phyloP scores from a whole-genome alignment of 1,140 invertebrate species.

The Lethrus apterus region DNA sequence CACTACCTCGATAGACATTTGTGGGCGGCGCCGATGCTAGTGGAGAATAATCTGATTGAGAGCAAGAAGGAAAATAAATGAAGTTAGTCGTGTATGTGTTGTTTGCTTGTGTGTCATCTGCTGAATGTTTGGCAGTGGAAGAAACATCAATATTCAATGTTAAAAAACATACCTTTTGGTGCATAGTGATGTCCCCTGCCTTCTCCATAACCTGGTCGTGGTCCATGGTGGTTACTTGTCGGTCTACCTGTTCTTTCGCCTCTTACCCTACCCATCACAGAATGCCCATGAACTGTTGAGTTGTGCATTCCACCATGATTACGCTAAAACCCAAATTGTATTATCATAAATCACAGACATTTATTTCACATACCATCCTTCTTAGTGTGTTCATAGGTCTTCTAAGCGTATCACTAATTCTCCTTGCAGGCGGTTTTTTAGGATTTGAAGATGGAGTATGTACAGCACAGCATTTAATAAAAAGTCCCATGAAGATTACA shows the following conservation, averaged over 20 bases:
- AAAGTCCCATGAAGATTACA: conserved; percentile 94
- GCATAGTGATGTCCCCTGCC: conserved; percentile 66
- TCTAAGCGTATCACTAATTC: conserved; percentile 79
- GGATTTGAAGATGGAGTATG: conserved; percentile 98
- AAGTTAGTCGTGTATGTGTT: background rate
- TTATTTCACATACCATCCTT: conserved; percentile 56
- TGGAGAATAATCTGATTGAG: conserved; percentile 37
- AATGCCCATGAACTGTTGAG: conserved; percentile 23
- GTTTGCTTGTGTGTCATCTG: conserved; percentile 19
- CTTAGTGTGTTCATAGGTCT: conserved; percentile 82
- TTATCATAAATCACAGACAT: background rate
- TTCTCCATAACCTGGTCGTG: conserved; percentile 60
- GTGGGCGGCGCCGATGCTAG: conserved; percentile 57
- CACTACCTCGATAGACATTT: no score
- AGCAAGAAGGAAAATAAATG: conserved; percentile 1
- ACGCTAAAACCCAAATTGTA: conserved; percentile 12
- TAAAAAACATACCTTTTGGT: conserved; percentile 50
- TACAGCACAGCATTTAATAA: conserved; percentile 98
- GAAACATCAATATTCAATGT: conserved; percentile 1
- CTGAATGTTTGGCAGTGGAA: conserved; percentile 3
- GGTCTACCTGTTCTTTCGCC: conserved; percentile 31
- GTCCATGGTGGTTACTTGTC: conserved; percentile 46
- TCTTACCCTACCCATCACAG: conserved; percentile 25
- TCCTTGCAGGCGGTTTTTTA: conserved; percentile 77
- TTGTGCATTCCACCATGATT: conserved; percentile 34